These are phyloP conservation scores for Sicus ferrugineus DNA, from an alignment of 2,888 invertebrate species.

Conservation along the genomic window DNA sequence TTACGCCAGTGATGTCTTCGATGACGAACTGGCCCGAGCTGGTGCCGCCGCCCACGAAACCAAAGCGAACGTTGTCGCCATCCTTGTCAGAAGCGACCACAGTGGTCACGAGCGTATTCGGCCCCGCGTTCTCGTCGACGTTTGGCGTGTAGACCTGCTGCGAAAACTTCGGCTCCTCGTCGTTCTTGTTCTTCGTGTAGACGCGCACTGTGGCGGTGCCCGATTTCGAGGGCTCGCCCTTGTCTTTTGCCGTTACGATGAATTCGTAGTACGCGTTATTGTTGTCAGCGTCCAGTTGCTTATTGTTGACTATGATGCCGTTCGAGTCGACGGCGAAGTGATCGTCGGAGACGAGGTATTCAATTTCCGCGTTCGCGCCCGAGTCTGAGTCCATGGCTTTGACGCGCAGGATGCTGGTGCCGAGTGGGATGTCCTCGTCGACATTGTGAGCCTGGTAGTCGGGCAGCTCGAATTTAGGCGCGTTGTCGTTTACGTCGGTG, in stretches of 20 bases:
- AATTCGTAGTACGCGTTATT: constrained; percentile 97
- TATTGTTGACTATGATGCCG: constrained; percentile 91
- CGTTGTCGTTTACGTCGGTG: constrained; percentile 97
- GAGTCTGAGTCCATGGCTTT: constrained; percentile 96
- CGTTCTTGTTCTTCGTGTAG: constrained; percentile 98
- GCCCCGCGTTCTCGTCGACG: constrained; percentile 94
- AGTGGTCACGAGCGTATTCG: constrained; percentile 93
- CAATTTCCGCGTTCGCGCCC: constrained; percentile 93
- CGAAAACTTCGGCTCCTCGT: constrained; percentile 95
- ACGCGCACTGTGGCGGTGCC: constrained; percentile 93
- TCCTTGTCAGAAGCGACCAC: constrained; percentile 97
- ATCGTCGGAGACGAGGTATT: constrained; percentile 88
- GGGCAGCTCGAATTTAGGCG: constrained; percentile 94
- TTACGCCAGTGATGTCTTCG: constrained; percentile 94
- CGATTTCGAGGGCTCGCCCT: constrained; percentile 90
- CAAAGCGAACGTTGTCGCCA: constrained; percentile 94
- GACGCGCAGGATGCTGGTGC: constrained; percentile 91
- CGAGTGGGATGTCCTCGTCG: constrained; percentile 91
- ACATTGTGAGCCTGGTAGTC: constrained; percentile 97
- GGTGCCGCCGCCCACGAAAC: constrained; percentile 88
- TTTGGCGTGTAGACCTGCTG: constrained; percentile 97
- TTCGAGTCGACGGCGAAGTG: constrained; percentile 94
- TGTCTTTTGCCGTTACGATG: constrained; percentile 91
- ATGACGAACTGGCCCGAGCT: constrained; percentile 93
- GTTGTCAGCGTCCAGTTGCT: constrained; percentile 93